These are phyloP conservation scores for Eremophila alpestris DNA, from an alignment of 2,797 vertebrate genomes.

Conservation along the genomic window DNA sequence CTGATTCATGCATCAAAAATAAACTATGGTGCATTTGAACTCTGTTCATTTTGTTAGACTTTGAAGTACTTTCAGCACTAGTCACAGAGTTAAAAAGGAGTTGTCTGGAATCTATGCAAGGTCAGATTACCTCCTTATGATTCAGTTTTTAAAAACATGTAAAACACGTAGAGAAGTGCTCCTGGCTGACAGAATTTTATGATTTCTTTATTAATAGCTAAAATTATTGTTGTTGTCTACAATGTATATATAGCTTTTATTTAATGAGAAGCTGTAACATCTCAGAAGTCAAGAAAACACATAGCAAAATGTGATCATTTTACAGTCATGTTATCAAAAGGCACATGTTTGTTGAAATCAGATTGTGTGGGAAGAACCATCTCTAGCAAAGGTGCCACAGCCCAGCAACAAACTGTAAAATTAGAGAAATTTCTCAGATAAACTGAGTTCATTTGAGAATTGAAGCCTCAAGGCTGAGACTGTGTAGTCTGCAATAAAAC, in stretches of 20 bases:
- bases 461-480: background rate
- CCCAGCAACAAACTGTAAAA: background rate
- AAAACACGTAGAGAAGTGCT: background rate
- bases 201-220: background rate
- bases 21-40: background rate
- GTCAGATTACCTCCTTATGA: background rate
- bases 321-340: background rate
- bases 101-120: background rate
- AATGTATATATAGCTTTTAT: background rate
- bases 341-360: background rate
- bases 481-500: background rate
- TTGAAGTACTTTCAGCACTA: background rate
- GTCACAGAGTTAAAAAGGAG: background rate
- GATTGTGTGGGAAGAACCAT: background rate
- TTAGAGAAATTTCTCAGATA: background rate
- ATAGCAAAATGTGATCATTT: background rate
- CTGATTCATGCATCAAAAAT: background rate
- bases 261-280: background rate
- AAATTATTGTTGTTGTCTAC: background rate
- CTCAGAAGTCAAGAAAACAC: background rate
- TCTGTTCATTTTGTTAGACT: background rate
- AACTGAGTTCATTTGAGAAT: background rate
- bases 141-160: background rate
- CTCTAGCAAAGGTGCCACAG: background rate
- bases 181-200: background rate